Conservation (phyloP, 2,888 invertebrate genomes). For the Halictus quadricinctus region DNA sequence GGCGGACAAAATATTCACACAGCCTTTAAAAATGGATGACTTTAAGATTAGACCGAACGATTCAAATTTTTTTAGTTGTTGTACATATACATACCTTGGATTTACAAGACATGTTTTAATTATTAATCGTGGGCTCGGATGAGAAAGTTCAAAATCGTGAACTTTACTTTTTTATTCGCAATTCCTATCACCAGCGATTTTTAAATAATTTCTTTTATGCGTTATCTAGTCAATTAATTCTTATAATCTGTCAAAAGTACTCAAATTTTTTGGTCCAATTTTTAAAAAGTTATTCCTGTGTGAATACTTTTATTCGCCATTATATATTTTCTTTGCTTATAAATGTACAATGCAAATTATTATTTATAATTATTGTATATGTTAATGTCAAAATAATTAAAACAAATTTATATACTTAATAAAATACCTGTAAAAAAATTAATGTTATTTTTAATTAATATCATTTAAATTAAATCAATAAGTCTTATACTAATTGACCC, state of each 20-base stretch:
- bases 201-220: background rate
- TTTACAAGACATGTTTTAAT: background rate
- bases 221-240: too few relatives aligned
- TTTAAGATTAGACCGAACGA: background rate
- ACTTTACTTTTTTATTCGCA: background rate
- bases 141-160: background rate
- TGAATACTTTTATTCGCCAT: background rate
- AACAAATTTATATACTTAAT: background rate
- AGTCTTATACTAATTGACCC: background rate
- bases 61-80: background rate
- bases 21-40: background rate
- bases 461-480: background rate
- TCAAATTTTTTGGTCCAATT: background rate
- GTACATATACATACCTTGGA: background rate
- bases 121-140: background rate
- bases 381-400: background rate
- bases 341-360: slow-evolving; percentile 2
- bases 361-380: slow-evolving; percentile 5
- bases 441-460: background rate
- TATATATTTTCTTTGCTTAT: background rate
- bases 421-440: background rate
- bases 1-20: slow-evolving; percentile 5
- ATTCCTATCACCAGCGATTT: background rate
- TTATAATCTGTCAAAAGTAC: background rate
- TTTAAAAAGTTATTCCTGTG: background rate